Conservation (phyloP, 1,140 invertebrate genomes). For the Myzus persicae region DNA sequence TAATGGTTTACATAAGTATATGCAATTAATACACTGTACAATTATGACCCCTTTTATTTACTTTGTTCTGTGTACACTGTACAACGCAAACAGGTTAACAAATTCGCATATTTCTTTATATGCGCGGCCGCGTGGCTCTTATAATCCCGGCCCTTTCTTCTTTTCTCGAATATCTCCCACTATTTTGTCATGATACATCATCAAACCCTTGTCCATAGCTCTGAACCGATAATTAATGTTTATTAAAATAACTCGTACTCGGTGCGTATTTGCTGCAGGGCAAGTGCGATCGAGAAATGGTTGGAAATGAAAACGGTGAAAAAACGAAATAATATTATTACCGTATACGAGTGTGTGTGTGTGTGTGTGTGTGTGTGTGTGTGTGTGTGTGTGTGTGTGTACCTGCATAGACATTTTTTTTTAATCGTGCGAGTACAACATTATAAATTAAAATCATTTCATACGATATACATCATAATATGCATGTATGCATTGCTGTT, state of each 20-base stretch:
- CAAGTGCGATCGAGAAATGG: not conserved
- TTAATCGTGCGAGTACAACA: not conserved
- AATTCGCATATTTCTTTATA: not conserved
- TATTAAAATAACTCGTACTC: not conserved
- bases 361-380: not conserved
- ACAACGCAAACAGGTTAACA: not conserved
- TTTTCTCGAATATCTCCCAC: not conserved
- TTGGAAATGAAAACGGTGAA: not conserved
- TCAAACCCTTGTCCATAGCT: not conserved
- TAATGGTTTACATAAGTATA: not conserved
- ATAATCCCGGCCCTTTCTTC: not conserved
- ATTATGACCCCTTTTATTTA: conserved; percentile 17
- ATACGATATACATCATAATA: too few species aligned
- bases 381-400: not conserved
- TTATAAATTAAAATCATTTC: not conserved
- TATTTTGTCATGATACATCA: not conserved
- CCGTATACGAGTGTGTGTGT: not conserved
- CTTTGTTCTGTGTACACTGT: conserved; percentile 12
- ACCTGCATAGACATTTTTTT: not conserved
- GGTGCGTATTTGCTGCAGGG: not conserved
- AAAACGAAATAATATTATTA: too few species aligned
- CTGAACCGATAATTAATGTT: not conserved
- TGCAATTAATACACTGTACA: conserved; percentile 8
- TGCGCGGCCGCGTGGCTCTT: not conserved
- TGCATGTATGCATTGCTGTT: not conserved